Base-by-base conservation (phyloP, 2,113 vertebrate species). In the Gallinago media region DNA sequence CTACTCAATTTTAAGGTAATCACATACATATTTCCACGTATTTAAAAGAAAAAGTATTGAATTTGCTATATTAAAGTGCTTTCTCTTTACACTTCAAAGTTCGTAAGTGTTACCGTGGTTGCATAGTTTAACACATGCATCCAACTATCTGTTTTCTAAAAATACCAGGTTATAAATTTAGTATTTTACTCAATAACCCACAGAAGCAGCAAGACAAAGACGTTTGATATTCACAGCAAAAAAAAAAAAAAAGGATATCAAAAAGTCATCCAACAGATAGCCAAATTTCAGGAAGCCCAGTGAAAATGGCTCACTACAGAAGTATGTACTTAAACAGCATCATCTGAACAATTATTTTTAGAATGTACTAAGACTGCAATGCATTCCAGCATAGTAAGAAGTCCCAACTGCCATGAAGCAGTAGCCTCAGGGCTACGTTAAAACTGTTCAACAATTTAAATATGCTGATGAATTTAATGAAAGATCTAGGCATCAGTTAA, bases 291-390 rank as follows among this genome's bases (percentile, higher is more conserved):
- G 34, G 36, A 86, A 89, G 83, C 75, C 83, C 83, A 92, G 40
- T 89, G 79, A 78, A 96, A 95, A 91, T 29, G 62, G 80, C 77
- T 94, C 94, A 95, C 76, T 91, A 62, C n/a, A 1, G 70, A 91
- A 94, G 88, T 82, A 97, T 78, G 94, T 58, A 87, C 89, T 95
- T 87, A 40, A 96, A 80, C 21, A 78, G 73, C 84, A 92, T 62
- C 91, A 95, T 92, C 85, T 89, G 88, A 96, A 94, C 85, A 95
- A 94, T 96, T 95, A 96, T 95, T 97, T 97, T 95, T 96, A 97
- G 92, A 94, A 91, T 42, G 80, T 47, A 89, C 85, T 26, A 78
- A 59, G 66, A 65, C 80, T 70, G 62, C 62, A 85, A 20, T 15
- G 56, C 89, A 96, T 97, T 96, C 94, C 91, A 93, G 80, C 93